These are phyloP conservation scores for Nannoperca australis DNA, from an alignment of 2,797 vertebrate species.

Conservation along the genomic window DNA sequence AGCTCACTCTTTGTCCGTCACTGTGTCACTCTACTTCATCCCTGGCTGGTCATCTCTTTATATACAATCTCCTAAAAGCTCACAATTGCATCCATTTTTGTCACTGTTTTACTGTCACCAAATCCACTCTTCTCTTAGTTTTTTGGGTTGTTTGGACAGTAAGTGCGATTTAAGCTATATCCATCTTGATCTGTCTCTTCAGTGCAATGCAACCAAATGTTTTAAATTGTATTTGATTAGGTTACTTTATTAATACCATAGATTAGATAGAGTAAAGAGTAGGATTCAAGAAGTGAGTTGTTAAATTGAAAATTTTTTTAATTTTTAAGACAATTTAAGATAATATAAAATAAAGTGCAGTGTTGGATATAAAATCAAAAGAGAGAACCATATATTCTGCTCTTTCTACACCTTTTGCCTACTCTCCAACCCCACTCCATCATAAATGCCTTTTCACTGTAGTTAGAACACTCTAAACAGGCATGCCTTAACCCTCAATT, in stretches of 20 bases:
- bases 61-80: background rate
- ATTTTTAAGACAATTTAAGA: conserved; percentile 1
- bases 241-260: background rate
- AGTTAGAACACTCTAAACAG: conserved; percentile 67
- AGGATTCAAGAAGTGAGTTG: background rate
- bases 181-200: background rate
- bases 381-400: background rate
- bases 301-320: conserved; percentile 1
- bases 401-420: background rate
- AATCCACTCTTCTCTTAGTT: conserved; percentile 10
- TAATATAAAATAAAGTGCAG: conserved; percentile 6
- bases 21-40: conserved; percentile 45
- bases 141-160: background rate
- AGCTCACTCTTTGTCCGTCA: conserved; percentile 56
- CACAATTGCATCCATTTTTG: conserved; percentile 7
- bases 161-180: background rate
- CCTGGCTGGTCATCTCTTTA: conserved; percentile 16
- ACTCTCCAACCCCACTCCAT: background rate
- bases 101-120: background rate
- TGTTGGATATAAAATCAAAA: background rate
- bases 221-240: background rate
- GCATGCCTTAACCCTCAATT: conserved; percentile 66
- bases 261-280: background rate
- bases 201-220: conserved; percentile 1
- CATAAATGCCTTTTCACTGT: conserved; percentile 36